Percentiles rank a stretch among this genome's conserved stretches.
Evolutionary conservation across 2,113 vertebrate genomes (phyloP).

Genomic region (Genyomyrus donnyi): DNA sequence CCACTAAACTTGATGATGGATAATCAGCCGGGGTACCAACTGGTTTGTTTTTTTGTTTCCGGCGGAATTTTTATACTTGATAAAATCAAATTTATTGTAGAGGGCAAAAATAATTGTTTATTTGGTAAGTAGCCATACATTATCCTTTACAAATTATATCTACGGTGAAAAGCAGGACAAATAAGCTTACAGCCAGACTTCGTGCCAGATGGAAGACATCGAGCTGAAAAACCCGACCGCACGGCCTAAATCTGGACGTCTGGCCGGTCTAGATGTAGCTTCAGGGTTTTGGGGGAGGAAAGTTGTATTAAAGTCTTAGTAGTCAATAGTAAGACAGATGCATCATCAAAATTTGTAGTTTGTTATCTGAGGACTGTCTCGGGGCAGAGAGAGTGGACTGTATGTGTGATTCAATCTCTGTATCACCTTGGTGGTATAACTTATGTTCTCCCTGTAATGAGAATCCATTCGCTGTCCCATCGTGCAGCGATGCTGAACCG

Average conservation of each 20-base stretch:
- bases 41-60: too few relatives aligned
- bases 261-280: background rate
- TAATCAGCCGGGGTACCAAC: too few relatives aligned
- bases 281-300: slow-evolving; percentile 22
- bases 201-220: background rate
- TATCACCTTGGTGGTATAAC: slow-evolving; percentile 24
- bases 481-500: slow-evolving; percentile 12
- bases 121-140: background rate
- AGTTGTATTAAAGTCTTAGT: background rate
- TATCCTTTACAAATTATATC: background rate
- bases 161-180: background rate
- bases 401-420: slow-evolving; percentile 23
- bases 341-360: background rate
- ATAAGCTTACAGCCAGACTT: background rate
- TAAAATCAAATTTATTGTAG: background rate
- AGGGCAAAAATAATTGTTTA: background rate
- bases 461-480: slow-evolving; percentile 18
- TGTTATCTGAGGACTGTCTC: slow-evolving; percentile 17
- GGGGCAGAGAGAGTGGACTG: background rate
- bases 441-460: slow-evolving; percentile 25
- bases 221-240: background rate
- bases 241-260: background rate
- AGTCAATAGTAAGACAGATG: slow-evolving; percentile 13
- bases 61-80: background rate
- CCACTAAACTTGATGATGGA: too few relatives aligned